Evolutionary conservation across 2,113 vertebrate genomes (phyloP).

Genomic region (Chaetodon trifascialis): DNA sequence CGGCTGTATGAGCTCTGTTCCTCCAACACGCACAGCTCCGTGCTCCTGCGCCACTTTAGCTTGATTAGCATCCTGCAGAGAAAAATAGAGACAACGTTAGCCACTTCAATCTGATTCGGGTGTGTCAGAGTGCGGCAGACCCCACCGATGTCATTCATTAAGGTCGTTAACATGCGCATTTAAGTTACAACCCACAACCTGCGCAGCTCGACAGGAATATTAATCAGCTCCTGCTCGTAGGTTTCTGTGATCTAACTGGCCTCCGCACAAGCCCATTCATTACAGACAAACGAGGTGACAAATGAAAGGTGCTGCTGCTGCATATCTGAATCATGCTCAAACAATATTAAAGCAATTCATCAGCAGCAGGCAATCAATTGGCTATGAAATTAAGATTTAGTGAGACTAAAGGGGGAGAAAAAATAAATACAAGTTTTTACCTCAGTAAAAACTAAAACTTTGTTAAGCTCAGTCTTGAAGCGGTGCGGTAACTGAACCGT

Average conservation of each 20-base stretch:
- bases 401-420: not conserved
- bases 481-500: conserved; percentile 85
- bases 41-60: conserved; percentile 84
- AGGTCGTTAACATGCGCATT: conserved; percentile 8
- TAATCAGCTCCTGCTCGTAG: conserved; percentile 10
- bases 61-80: conserved; percentile 85
- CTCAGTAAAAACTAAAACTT: conserved; percentile 92
- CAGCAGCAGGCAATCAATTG: conserved; percentile 16
- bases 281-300: conserved; percentile 2
- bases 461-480: conserved; percentile 86
- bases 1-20: conserved; percentile 88
- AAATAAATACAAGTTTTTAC: conserved; percentile 73
- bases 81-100: conserved; percentile 2
- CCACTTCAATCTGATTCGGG: not conserved
- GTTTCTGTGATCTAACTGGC: not conserved
- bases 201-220: conserved; percentile 5
- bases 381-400: conserved; percentile 34
- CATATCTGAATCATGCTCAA: conserved; percentile 14
- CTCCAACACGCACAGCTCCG: conserved; percentile 89
- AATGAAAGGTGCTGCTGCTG: conserved; percentile 20
- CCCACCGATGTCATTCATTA: conserved; percentile 17
- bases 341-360: conserved; percentile 47
- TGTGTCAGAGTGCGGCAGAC: conserved; percentile 1
- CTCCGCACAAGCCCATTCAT: not conserved
- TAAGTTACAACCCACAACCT: conserved; percentile 19